Percentiles rank a stretch among this genome's conserved stretches.
These are phyloP conservation scores for Notolepis coatsorum DNA, from an alignment of 2,797 vertebrate species.

Conservation along the genomic window DNA sequence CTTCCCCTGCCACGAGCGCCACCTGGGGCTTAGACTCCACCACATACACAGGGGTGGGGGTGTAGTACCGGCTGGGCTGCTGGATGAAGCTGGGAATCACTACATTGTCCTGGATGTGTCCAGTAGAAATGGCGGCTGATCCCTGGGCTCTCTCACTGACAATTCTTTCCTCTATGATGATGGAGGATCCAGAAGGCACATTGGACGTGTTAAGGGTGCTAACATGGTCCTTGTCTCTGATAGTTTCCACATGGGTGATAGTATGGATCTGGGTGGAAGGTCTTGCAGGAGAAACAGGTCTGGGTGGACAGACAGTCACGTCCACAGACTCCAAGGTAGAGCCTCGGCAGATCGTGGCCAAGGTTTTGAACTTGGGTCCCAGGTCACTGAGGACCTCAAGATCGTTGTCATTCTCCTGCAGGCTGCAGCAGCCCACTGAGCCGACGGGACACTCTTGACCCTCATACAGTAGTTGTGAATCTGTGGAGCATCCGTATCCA, in stretches of 20 bases:
- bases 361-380: conserved; percentile 90
- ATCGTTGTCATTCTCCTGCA: conserved; percentile 86
- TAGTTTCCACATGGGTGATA: conserved; percentile 56
- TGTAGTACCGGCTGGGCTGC: conserved; percentile 82
- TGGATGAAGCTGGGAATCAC: conserved; percentile 73
- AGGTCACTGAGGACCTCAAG: conserved; percentile 90
- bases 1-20: conserved; percentile 62
- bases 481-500: conserved; percentile 79
- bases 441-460: conserved; percentile 80
- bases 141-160: conserved; percentile 36
- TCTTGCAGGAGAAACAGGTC: conserved; percentile 29
- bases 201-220: conserved; percentile 58
- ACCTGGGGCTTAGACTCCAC: conserved; percentile 80
- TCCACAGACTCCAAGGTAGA: conserved; percentile 48
- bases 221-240: conserved; percentile 54
- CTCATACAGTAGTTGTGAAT: conserved; percentile 87
- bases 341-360: conserved; percentile 90
- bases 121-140: conserved; percentile 35
- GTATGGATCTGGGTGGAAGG: conserved; percentile 52
- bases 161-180: conserved; percentile 45
- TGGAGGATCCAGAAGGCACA: conserved; percentile 49
- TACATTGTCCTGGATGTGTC: conserved; percentile 62
- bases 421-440: conserved; percentile 91
- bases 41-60: conserved; percentile 73
- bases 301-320: conserved; percentile 15